Base-by-base conservation (phyloP, 2,888 invertebrate species). In the Lamellibrachia columna region DNA sequence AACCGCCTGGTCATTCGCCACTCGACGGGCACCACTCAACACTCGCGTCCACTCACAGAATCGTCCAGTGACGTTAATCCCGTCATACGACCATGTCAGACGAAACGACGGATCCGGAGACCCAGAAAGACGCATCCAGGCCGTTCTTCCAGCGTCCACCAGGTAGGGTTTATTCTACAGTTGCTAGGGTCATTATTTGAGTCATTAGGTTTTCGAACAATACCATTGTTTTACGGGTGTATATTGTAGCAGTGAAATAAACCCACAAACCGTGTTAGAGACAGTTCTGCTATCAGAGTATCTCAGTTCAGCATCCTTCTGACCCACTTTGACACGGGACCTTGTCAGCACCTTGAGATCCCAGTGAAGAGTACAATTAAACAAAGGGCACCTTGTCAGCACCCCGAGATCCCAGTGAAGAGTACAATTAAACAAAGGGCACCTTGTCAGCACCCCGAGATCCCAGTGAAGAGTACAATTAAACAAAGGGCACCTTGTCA, bases 121-220 rank as follows among this genome's bases (percentile, higher is more conserved):
- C 75, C 22, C 75, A 75, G n/a, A 75, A 75, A 75, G 94, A 94
- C 90, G 93, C 93, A 90, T 94, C 94, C 15, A 92, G 94, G 4
- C 94, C 94, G 7, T 93, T 93, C 90, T 94, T 94, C 92, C 92
- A 92, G 4, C 53, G 94, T 75, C 92, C 94, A 53, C 52, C 93
- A 60, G 93, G 94, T 94, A 92, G 91, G 93, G 92, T 91, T 53
- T 1, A n/a, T 40, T 53, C 55, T 90, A 7, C n/a, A 92, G 53
- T 53, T 58, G 53, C 28, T 40, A 53, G 8, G 8, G 55, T 28
- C 6, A 90, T 15, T 75, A 6, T n/a, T 2, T 22, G n/a, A 22
- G 22, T 22, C 22, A 11, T 15, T 58, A 58, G 6, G 75, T 75
- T 75, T 75, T 22, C 75, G 15, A 6, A 6, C 22, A 22, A 75